These are phyloP conservation scores for Leptarthrus brevirostris DNA, from an alignment of 2,888 invertebrate genomes.

Conservation along the genomic window DNA sequence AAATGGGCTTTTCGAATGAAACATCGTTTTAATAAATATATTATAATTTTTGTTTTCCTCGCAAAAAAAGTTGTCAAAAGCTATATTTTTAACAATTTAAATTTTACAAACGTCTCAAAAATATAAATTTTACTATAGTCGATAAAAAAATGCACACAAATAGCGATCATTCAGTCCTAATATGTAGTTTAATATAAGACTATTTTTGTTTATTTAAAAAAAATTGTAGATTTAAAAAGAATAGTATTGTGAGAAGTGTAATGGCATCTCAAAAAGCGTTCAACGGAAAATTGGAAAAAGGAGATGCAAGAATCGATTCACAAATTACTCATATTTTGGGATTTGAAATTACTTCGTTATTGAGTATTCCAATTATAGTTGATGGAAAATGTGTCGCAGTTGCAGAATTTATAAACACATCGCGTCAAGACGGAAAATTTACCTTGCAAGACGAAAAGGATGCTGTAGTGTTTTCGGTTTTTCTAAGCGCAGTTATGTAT, in stretches of 20 bases:
- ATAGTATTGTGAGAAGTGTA: background rate
- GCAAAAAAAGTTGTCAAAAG: too few relatives aligned
- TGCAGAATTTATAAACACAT: background rate
- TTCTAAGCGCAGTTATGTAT: background rate
- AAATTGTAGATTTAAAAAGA: background rate
- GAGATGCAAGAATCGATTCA: background rate
- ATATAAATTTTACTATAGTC: too few relatives aligned
- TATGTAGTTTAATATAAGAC: too few relatives aligned
- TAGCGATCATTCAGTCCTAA: too few relatives aligned
- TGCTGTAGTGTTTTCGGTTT: background rate
- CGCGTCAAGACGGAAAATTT: constrained; percentile 23
- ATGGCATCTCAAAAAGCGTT: background rate
- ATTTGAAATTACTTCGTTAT: background rate
- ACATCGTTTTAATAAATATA: too few relatives aligned
- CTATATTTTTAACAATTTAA: too few relatives aligned
- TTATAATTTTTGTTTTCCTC: too few relatives aligned
- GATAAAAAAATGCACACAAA: too few relatives aligned
- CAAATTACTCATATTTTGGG: background rate
- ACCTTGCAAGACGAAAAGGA: background rate
- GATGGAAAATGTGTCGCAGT: constrained; percentile 16
- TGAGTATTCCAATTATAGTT: background rate
- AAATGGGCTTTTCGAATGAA: too few relatives aligned
- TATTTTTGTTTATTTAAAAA: too few relatives aligned
- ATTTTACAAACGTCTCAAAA: too few relatives aligned
- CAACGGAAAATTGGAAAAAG: background rate